phyloP scores from a whole-genome alignment of 2,113 vertebrate species.

The Zapus hudsonius region DNA sequence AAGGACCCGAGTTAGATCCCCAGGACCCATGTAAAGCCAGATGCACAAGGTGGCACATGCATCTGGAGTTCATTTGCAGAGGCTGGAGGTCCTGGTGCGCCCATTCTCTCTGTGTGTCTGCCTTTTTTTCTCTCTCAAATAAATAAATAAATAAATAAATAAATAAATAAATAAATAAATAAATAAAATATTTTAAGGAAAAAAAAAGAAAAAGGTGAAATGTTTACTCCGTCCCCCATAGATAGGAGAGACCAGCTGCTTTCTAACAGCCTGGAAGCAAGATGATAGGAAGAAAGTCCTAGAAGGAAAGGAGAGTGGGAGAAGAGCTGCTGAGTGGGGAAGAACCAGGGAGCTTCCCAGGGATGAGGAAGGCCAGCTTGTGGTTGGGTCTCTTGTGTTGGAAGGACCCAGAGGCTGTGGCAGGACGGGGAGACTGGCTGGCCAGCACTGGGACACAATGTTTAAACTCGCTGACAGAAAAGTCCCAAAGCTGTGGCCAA shows the following conservation, averaged over 20 bases:
- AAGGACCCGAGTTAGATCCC: too few species aligned
- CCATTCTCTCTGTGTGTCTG: neutral
- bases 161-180: too few species aligned
- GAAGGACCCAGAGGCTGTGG: neutral
- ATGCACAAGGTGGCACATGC: too few species aligned
- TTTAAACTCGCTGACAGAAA: neutral
- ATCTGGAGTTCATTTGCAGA: too few species aligned
- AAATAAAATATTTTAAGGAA: too few species aligned
- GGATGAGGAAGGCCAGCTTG: neutral
- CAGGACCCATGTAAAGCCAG: too few species aligned
- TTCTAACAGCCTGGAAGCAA: slow-evolving; percentile 19
- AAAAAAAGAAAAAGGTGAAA: too few species aligned
- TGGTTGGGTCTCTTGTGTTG: neutral
- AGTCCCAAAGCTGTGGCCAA: too few species aligned
- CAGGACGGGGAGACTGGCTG: neutral
- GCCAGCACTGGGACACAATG: neutral
- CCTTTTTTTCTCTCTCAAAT: accelerated
- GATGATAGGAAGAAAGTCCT: neutral
- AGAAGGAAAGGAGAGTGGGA: neutral
- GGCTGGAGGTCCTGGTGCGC: too few species aligned
- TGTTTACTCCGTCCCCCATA: neutral
- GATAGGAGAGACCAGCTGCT: neutral
- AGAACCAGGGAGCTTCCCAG: neutral
- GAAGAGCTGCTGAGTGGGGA: neutral
- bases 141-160: too few species aligned